Base-by-base conservation (phyloP, 2,888 invertebrate species). In the Drepana falcataria region DNA sequence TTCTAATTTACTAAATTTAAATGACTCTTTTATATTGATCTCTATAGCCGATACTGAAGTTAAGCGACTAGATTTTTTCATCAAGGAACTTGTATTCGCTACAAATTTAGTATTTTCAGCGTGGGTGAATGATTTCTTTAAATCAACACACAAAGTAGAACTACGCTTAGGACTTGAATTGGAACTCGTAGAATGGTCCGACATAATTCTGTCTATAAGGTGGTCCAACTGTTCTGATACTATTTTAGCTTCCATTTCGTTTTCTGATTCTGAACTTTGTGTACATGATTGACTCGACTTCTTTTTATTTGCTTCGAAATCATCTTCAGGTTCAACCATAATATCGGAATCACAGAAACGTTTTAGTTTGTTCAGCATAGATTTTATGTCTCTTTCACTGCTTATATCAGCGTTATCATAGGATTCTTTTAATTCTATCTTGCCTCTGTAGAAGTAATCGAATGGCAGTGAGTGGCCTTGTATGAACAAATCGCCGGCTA, bases 401-500 rank as follows among this genome's bases (percentile, higher is more conserved):
- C 63, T 70, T 49, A 81, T 73, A 44, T 75, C 68, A 0, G 66
- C 60, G 48, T 75, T 59, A 3, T 69, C 63, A 37, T 72, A 74
- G 0, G 68, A 69, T 63, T 78, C 75, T 48, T 73, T 66, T 37
- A 80, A 61, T 62, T 77, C 63, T 53, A 83, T 64, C 44, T 71
- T 71, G 21, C 85, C 86, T 71, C 61, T 83, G 58, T 81, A 84
- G 61, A 91, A 91, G 60, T 90, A 91, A 9, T 83, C 78, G 4
- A 58, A 49, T 2, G 83, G 83, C 49, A 91, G 64, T 2, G 74
- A 52, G 48, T 60, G 64, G 5, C 91, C 91, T 44, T 71, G 72
- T 4, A 89, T 66, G 34, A 56, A 47, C 21, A 91, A 65, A 55
- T 91, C 84, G 5, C 73, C 59, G 4, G 75, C 71, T 5, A 61